These are phyloP conservation scores for Musca domestica DNA, from an alignment of 1,140 invertebrate genomes.

Conservation along the genomic window DNA sequence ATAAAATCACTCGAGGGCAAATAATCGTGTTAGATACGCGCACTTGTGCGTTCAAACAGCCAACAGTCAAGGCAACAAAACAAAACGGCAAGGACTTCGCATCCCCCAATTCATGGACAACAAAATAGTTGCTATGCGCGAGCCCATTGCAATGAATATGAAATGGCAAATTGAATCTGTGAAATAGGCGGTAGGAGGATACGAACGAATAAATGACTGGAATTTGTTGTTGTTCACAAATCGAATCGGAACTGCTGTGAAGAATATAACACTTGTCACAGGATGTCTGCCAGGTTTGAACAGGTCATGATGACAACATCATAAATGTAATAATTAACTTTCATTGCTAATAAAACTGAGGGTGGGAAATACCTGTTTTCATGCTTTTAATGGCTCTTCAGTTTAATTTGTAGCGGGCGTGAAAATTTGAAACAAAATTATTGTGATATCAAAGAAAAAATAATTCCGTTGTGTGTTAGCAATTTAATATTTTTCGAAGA, in stretches of 20 bases:
- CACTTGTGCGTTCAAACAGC: neutral
- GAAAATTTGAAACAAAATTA: too few species aligned
- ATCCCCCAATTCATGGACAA: too few species aligned
- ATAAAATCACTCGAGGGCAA: neutral
- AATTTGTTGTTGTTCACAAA: conserved; percentile 1
- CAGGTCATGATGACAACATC: conserved; percentile 1
- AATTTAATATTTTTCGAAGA: too few species aligned
- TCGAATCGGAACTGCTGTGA: neutral
- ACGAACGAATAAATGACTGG: neutral
- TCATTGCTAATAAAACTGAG: too few species aligned
- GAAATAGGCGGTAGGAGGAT: neutral
- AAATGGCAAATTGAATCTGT: neutral
- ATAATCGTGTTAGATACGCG: conserved; percentile 11
- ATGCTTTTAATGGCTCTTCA: too few species aligned
- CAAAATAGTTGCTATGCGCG: too few species aligned
- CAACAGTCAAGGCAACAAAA: neutral
- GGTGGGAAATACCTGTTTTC: too few species aligned
- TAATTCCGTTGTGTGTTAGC: too few species aligned
- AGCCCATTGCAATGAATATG: neutral
- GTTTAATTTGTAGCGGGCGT: too few species aligned
- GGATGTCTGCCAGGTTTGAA: neutral
- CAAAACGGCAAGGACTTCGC: neutral
- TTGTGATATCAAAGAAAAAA: too few species aligned
- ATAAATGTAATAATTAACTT: too few species aligned
- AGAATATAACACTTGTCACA: conserved; percentile 5